Percentiles rank a stretch among this genome's conserved stretches.
Conservation (phyloP, 1,140 invertebrate genomes). For the Drosophila sturtevanti region DNA sequence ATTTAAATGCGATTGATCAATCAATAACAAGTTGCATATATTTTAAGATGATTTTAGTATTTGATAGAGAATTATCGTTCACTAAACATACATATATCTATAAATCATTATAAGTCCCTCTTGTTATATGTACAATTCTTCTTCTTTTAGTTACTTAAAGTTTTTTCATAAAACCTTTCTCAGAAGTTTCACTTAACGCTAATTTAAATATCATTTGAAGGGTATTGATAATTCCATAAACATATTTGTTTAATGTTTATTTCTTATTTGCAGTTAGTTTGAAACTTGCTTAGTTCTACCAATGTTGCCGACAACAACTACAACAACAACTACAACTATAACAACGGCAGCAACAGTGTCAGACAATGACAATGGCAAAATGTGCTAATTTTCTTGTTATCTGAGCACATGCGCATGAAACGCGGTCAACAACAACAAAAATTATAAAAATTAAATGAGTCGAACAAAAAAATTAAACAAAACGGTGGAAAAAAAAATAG, state of each 20-base stretch:
- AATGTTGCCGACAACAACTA: constrained; percentile 1
- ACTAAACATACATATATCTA: too few relatives aligned
- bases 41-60: too few relatives aligned
- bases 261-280: constrained; percentile 23
- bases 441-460: constrained; percentile 15
- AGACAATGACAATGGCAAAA: constrained; percentile 27
- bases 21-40: too few relatives aligned
- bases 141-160: too few relatives aligned
- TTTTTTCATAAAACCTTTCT: too few relatives aligned
- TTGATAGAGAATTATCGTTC: too few relatives aligned
- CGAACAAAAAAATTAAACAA: constrained; percentile 12
- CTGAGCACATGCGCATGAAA: constrained; percentile 49
- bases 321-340: not conserved
- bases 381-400: constrained; percentile 71
- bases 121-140: too few relatives aligned
- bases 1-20: too few relatives aligned
- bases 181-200: not conserved
- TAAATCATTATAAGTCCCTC: too few relatives aligned
- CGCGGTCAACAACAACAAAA: constrained; percentile 28
- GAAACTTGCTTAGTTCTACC: constrained; percentile 22
- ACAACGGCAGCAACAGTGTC: not conserved
- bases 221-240: not conserved
- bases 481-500: constrained; percentile 16
- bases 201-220: not conserved
- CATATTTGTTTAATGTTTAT: not conserved